Base-by-base conservation (phyloP, 1,140 invertebrate genomes). In the Lepidurus packardi region DNA sequence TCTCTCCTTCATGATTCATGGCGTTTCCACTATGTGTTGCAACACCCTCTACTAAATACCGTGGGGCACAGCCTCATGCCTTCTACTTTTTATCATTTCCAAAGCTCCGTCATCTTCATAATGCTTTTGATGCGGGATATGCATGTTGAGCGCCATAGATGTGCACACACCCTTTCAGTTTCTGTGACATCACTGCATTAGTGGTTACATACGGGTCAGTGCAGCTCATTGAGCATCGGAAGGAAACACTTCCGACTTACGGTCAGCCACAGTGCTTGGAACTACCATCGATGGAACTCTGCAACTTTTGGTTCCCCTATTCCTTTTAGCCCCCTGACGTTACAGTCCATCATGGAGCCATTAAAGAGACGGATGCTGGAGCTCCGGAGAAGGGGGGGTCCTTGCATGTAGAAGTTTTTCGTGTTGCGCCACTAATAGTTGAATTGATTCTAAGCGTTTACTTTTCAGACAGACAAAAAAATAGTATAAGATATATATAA, bases 311-410 rank as follows among this genome's bases (percentile, higher is more conserved):
- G 21, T 7, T 65, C 53, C 53, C 53, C 53, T n/a, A 4, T n/a
- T 21, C 53, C 53, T 65, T 65, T 65, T 65, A 65, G 53, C 16
- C 53, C 53, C 53, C 53, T 16, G 53, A 65, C 21, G 53, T 65
- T 65, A 65, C 16, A 65, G 53, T 65, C 53, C 53, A 65, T 65
- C 53, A 65, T 65, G 53, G 53, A 65, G 21, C 53, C 53, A 65
- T 65, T 65, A 65, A n/a, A 65, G 34, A 65, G 53, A 65, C 53
- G 53, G 53, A 65, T 65, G 53, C 53, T 65, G 53, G 53, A 65
- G 21, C 53, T 65, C 53, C 53, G 13, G n/a, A 21, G 13, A 21
- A 21, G 9, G 6, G 9, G 53, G 53, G 53, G 13, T 9, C 1
- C 13, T 65, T 65, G 53, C 53, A 16, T 65, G 21, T 34, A 34